Evolutionary conservation across 2,797 vertebrate genomes (phyloP), one percentile per base, ranked within the genome.

Genomic region (Sebastes oblongus): DNA sequence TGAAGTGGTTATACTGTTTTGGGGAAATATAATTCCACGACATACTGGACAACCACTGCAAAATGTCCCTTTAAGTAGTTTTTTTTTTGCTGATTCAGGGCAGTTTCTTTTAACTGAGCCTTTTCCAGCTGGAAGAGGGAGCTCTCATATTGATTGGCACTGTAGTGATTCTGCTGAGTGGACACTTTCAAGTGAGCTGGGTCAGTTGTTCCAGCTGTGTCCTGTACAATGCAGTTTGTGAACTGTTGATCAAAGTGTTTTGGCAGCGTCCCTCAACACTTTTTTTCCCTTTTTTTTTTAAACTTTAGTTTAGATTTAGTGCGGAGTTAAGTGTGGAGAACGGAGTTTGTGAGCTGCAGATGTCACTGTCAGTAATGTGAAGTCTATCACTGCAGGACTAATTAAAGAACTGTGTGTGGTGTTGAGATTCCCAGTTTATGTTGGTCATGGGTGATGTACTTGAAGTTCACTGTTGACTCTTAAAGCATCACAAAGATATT

Each of bases 91-190:
- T 81, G 60, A 70, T 62, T 16, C 29, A 22, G 20, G 27, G 18
- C 29, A 42, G 3, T 22, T 58, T 58, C 24, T 56, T 27, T 11
- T 4, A 22, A n/a, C 24, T 25, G 50, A 32, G 0, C 27, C 14
- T 10, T 55, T 71, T 78, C 42, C 66, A 75, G 60, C 58, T 77
- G 54, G 54, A 66, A 12, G 5, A 11, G 68, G 29, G 13, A 62
- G 46, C 6, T 22, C 52, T 61, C 13, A 2, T 77, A 85, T 90
- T 62, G 85, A 89, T 88, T 29, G 34, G 60, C 81, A 39, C 39
- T 22, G n/a, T 8, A 12, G 13, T 36, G 36, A 78, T 75, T 66
- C 22, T 83, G 88, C 78, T 87, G 79, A 83, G 25, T 62, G 6
- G 60, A 60, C 80, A 58, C 16, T 77, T 71, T 80, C 1, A 54